phyloP scores from a whole-genome alignment of 2,797 vertebrate species.

The Platalea minor region DNA sequence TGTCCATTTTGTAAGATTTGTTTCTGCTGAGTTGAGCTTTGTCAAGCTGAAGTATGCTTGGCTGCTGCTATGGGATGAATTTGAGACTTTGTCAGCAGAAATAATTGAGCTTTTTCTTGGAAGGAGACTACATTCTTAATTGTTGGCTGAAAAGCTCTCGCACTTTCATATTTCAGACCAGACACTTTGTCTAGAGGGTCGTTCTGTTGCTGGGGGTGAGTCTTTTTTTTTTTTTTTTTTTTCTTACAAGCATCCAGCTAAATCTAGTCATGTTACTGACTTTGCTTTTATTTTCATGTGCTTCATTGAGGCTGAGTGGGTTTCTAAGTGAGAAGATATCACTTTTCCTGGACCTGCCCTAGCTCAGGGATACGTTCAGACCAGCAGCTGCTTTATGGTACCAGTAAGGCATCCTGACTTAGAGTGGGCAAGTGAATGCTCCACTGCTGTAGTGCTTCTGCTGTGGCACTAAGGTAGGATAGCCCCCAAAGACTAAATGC shows the following conservation, averaged over 20 bases:
- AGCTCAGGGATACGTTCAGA: background rate
- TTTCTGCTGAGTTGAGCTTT: background rate
- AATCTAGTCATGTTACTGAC: background rate
- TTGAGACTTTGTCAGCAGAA: slow-evolving; percentile 9
- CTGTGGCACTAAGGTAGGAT: background rate
- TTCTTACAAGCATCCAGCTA: background rate
- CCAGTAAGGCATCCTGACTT: background rate
- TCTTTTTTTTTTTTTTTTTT: background rate
- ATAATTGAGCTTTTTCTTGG: background rate
- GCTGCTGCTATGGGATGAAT: background rate
- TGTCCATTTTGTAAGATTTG: background rate
- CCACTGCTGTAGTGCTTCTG: background rate
- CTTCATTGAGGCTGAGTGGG: background rate
- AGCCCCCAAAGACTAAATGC: background rate
- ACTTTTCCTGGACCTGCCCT: background rate
- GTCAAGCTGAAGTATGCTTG: background rate
- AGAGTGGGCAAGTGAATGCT: background rate
- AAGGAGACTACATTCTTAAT: background rate
- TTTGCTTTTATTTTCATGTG: background rate
- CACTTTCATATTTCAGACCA: background rate
- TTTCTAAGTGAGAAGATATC: background rate
- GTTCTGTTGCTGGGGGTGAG: background rate
- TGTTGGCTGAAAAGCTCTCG: background rate
- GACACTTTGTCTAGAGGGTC: background rate
- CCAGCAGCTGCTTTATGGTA: background rate